phyloP scores from a whole-genome alignment of 2,113 vertebrate genomes.

The Cyphomyrus discorhynchus region DNA sequence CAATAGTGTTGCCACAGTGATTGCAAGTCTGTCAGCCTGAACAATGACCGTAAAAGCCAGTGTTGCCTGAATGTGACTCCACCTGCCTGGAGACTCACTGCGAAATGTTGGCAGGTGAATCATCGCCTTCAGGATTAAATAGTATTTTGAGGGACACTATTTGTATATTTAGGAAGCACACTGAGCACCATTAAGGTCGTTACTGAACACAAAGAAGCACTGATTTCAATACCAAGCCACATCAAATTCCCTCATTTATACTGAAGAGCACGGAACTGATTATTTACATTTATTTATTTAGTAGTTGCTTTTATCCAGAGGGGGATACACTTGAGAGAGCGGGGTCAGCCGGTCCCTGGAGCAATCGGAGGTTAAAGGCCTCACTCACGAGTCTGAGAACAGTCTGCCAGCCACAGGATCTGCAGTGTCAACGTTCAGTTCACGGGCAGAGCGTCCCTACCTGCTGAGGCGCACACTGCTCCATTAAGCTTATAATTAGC shows the following conservation, averaged over 20 bases:
- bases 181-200: not conserved
- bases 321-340: not conserved
- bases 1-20: not conserved
- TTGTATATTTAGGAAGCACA: not conserved
- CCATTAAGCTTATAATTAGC: not conserved
- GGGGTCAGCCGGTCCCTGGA: not conserved
- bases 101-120: not conserved
- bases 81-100: not conserved
- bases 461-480: not conserved
- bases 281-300: not conserved
- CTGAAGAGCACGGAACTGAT: not conserved
- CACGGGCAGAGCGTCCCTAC: not conserved
- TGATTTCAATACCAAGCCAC: not conserved
- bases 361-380: not conserved
- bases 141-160: not conserved
- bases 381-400: not conserved
- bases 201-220: not conserved
- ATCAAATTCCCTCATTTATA: not conserved
- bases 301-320: not conserved
- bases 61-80: conserved; percentile 5
- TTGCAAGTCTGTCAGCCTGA: not conserved
- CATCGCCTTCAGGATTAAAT: not conserved
- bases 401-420: not conserved
- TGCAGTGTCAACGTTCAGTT: not conserved
- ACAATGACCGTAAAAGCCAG: not conserved